A percentile compares a stretch with the other conserved stretches of the same genome.
Conservation (phyloP, 2,888 invertebrate genomes). For the Cecidostiba fungosa region DNA sequence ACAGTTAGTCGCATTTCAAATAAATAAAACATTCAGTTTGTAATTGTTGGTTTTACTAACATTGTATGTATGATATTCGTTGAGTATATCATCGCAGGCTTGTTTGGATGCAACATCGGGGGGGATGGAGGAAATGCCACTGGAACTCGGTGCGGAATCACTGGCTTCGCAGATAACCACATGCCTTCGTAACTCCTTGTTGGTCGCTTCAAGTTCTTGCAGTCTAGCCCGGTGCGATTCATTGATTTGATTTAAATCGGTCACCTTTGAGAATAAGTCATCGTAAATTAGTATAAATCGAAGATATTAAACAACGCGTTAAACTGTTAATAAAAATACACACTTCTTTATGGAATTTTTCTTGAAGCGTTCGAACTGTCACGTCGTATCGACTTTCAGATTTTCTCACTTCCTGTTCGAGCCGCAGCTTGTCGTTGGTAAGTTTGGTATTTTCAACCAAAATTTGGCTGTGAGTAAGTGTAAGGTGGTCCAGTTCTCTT, state of each 20-base stretch:
- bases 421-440: constrained; percentile 85
- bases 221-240: constrained; percentile 79
- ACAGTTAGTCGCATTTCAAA: background rate
- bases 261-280: constrained; percentile 69
- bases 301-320: background rate
- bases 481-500: constrained; percentile 87
- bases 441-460: constrained; percentile 88
- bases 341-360: constrained; percentile 77
- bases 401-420: constrained; percentile 85
- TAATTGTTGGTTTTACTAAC: constrained; percentile 68
- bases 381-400: constrained; percentile 73
- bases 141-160: constrained; percentile 79
- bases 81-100: constrained; percentile 74
- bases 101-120: constrained; percentile 72
- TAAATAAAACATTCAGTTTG: background rate
- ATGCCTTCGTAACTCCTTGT: constrained; percentile 78
- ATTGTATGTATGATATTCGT: constrained; percentile 75
- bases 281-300: background rate
- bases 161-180: constrained; percentile 76
- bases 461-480: constrained; percentile 88
- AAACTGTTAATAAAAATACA: constrained; percentile 41
- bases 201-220: constrained; percentile 78
- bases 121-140: constrained; percentile 78
- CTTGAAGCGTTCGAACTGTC: constrained; percentile 73
- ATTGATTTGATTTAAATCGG: constrained; percentile 81